phyloP scores from a whole-genome alignment of 2,113 vertebrate species.

The Thamnophis sirtalis region DNA sequence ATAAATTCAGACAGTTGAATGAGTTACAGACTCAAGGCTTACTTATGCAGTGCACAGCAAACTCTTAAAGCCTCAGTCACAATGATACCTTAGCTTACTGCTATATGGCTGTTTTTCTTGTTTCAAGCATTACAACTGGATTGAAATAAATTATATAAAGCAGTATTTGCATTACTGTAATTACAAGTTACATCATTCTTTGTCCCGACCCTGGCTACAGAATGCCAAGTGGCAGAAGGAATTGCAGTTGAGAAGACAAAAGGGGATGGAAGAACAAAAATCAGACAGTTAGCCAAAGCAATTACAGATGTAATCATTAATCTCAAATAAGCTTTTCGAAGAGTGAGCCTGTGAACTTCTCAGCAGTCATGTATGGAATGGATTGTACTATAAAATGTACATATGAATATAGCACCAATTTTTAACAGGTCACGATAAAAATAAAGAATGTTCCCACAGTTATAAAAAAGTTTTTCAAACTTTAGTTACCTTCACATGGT shows the following conservation, averaged over 20 bases:
- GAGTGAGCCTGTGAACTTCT: not conserved
- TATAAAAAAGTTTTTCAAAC: not conserved
- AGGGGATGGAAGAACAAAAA: not conserved
- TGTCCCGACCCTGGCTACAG: not conserved
- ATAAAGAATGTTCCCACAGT: not conserved
- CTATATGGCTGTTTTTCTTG: not conserved
- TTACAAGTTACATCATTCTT: not conserved
- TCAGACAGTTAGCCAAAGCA: not conserved
- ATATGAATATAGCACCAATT: not conserved
- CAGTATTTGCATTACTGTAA: not conserved
- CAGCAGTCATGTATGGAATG: not conserved
- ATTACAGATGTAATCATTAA: not conserved
- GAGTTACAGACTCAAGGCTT: not conserved
- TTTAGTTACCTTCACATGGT: not conserved
- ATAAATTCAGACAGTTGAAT: not conserved
- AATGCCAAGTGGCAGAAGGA: not conserved
- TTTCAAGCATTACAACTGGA: not conserved
- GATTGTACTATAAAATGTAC: not conserved
- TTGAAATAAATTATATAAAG: not conserved
- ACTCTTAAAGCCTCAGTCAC: not conserved
- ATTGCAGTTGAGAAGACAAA: not conserved
- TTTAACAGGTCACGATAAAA: not conserved
- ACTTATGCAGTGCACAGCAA: not conserved
- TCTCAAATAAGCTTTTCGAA: not conserved
- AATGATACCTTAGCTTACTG: not conserved